Conservation (phyloP, 2,113 vertebrate species). For the Anser brachyrhynchus region DNA sequence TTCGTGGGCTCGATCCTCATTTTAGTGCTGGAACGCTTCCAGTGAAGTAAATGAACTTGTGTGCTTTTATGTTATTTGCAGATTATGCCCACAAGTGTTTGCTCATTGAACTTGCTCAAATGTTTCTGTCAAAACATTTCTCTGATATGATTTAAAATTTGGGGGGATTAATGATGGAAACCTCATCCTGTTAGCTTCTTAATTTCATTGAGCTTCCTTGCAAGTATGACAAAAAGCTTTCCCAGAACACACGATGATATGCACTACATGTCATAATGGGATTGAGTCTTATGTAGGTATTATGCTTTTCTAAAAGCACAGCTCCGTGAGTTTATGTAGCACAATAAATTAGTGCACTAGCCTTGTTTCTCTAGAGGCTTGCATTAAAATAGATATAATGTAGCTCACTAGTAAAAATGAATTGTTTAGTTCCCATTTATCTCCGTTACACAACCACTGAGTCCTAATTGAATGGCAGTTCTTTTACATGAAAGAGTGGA, state of each 20-base stretch:
- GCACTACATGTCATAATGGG: not conserved
- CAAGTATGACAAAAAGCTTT: not conserved
- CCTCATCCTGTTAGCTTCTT: not conserved
- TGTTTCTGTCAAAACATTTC: constrained; percentile 19
- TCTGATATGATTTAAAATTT: not conserved
- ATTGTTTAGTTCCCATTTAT: constrained; percentile 19
- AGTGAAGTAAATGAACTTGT: not conserved
- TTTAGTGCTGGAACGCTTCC: not conserved
- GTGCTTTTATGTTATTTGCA: constrained; percentile 2
- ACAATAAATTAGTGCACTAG: not conserved
- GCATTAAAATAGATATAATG: not conserved
- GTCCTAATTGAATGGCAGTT: not conserved
- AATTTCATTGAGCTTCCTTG: not conserved
- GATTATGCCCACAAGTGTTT: not conserved
- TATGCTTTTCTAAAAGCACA: not conserved
- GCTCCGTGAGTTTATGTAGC: not conserved
- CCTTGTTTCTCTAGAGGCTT: not conserved
- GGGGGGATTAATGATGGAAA: not conserved
- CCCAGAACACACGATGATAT: not conserved
- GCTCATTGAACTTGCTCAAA: constrained; percentile 18
- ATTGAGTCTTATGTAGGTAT: not conserved
- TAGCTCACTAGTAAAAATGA: not conserved
- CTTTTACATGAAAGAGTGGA: not conserved
- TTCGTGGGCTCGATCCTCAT: not conserved
- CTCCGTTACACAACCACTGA: not conserved